Base-by-base conservation (phyloP, 2,888 invertebrate genomes). In the Molanna angustata region DNA sequence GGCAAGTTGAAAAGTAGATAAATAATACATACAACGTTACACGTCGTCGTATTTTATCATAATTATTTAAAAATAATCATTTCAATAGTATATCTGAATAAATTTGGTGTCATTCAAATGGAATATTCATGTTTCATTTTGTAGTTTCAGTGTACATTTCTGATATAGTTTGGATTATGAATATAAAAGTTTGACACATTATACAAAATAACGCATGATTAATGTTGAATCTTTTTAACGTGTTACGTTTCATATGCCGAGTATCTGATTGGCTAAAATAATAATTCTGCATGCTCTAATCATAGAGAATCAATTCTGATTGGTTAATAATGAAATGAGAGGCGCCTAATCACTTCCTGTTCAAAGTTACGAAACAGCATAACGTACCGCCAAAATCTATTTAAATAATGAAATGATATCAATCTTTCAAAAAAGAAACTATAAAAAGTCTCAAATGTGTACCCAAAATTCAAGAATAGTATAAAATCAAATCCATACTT, bases 271-370 rank as follows among this genome's bases (percentile, higher is more conserved):
- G 54, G 54, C 22, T 40, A 31, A 50, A 54, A 54, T 49, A 50
- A 42, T 27, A 50, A 46, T 54, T 50, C 46, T 54, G 41, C 46
- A 47, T 52, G 41, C 46, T 47, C 47, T 22, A 39, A 41, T 54
- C 54, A 45, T 46, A 46, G 40, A 54, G 33, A 45, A 35, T 20
- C 13, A 11, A 35, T 42, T 49, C 46, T 45, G 49, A 54, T 54
- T 46, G 54, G 54, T 54, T 45, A 46, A 49, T 49, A 21, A 33
- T 19, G 16, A 27, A 31, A 32, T 45, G 18, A 44, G 49, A 49
- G 49, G 44, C 49, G 44, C 43, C 70, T 69, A 73, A 66, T 71
- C 70, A 76, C 71, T 76, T 75, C 73, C 73, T 72, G 71, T 70
- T 65, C 56, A 52, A 47, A 56, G 58, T 54, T 56, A 46, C 49